phyloP scores from a whole-genome alignment of 2,888 invertebrate species.

The Stomorhina lunata region DNA sequence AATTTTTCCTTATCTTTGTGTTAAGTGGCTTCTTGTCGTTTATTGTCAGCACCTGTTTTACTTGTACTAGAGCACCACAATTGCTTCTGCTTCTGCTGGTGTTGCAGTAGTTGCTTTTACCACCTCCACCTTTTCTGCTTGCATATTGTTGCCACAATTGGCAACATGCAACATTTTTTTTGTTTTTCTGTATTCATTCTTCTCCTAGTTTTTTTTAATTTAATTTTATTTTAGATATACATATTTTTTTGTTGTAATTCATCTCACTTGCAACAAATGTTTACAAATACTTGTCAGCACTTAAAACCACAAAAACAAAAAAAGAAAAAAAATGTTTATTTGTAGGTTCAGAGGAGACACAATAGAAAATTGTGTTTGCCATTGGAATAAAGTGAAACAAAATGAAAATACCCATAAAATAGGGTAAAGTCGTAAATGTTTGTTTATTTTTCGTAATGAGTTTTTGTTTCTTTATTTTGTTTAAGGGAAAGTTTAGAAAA shows the following conservation, averaged over 20 bases:
- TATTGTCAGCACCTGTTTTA: conserved; percentile 58
- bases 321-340: not conserved
- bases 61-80: conserved; percentile 32
- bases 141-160: conserved; percentile 23
- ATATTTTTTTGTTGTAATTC: conserved; percentile 20
- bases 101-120: conserved; percentile 10
- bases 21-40: conserved; percentile 51
- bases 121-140: conserved; percentile 17
- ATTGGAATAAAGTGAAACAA: not conserved
- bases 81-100: not conserved
- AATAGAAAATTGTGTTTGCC: conserved; percentile 32
- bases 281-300: conserved; percentile 59
- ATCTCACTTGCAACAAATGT: conserved; percentile 50
- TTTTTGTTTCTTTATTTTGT: too few species aligned
- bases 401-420: too few species aligned
- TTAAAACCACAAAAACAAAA: conserved; percentile 51
- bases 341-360: too few species aligned
- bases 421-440: too few species aligned
- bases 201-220: too few species aligned
- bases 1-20: conserved; percentile 5
- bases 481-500: too few species aligned
- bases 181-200: not conserved
- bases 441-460: too few species aligned
- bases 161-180: conserved; percentile 47
- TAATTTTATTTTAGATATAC: too few species aligned